These are phyloP conservation scores for Paguma larvata DNA, from an alignment of 2,797 vertebrate genomes.

Conservation along the genomic window DNA sequence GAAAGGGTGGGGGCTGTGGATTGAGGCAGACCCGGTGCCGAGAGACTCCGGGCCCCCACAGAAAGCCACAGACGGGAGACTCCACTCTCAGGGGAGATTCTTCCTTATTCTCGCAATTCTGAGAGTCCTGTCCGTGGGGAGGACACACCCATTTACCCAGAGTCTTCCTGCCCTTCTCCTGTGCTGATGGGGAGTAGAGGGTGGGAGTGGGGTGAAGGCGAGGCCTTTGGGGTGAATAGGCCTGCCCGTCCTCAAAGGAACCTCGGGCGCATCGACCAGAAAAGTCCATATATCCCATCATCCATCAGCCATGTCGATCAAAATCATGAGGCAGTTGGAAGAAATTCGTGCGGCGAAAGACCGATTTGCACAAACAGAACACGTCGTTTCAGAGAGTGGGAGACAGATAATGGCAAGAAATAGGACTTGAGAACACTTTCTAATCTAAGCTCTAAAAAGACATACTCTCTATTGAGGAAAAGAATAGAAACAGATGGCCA, in stretches of 20 bases:
- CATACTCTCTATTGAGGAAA: not conserved
- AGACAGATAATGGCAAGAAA: slow-evolving; percentile 37
- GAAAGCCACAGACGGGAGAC: not conserved
- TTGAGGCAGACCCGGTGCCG: not conserved
- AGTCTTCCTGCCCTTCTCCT: not conserved
- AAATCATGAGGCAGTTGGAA: not conserved
- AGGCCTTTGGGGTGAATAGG: not conserved
- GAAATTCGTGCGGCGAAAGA: not conserved
- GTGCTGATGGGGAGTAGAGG: too few species aligned
- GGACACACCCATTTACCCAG: not conserved
- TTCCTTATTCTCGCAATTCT: not conserved
- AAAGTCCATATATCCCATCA: not conserved
- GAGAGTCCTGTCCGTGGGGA: not conserved
- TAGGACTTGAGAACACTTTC: not conserved
- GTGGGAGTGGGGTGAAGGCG: not conserved
- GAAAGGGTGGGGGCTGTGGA: not conserved
- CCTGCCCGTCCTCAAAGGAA: not conserved
- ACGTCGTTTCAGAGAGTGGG: not conserved
- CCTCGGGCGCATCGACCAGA: not conserved
- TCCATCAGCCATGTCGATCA: not conserved
- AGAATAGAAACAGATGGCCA: slow-evolving; percentile 1
- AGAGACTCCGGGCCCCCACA: not conserved
- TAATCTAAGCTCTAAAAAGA: slow-evolving; percentile 18
- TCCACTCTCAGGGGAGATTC: not conserved
- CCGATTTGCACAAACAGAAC: not conserved